Conservation (phyloP, 1,140 invertebrate species). For the Olivierus martensii region DNA sequence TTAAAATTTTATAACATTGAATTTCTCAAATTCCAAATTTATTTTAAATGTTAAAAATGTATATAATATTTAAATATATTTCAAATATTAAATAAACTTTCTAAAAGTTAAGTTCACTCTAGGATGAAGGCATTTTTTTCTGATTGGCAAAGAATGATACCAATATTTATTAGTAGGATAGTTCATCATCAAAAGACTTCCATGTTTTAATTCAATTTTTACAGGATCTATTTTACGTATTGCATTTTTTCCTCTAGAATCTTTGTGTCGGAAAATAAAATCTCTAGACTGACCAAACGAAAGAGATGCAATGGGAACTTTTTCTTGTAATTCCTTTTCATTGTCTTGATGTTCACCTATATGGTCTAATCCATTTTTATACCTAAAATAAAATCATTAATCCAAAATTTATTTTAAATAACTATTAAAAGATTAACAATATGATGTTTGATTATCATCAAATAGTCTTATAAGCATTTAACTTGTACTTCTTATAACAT, state of each 20-base stretch:
- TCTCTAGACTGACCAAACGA: constrained; percentile 48
- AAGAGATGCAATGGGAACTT: constrained; percentile 49
- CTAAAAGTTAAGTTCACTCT: constrained; percentile 57
- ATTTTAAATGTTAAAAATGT: too few relatives aligned
- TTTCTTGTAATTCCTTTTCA: constrained; percentile 46
- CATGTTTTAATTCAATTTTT: constrained; percentile 44
- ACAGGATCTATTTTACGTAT: constrained; percentile 32
- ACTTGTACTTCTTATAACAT: too few relatives aligned
- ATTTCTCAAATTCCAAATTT: too few relatives aligned
- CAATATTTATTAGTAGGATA: constrained; percentile 52
- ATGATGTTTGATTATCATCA: too few relatives aligned
- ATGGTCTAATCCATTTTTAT: constrained; percentile 49
- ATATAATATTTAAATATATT: too few relatives aligned
- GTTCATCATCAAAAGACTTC: constrained; percentile 53
- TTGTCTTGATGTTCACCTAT: constrained; percentile 58
- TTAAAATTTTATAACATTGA: too few relatives aligned
- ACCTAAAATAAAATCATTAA: constrained; percentile 40
- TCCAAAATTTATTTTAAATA: too few relatives aligned
- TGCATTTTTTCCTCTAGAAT: constrained; percentile 32
- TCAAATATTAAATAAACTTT: too few relatives aligned
- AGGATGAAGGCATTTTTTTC: constrained; percentile 38
- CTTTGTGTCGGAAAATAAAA: constrained; percentile 49
- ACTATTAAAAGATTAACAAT: too few relatives aligned
- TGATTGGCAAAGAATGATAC: constrained; percentile 51
- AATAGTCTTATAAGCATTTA: too few relatives aligned